Evolutionary conservation across 2,888 invertebrate species (phyloP).

Genomic region (Criorhina ranunculi): DNA sequence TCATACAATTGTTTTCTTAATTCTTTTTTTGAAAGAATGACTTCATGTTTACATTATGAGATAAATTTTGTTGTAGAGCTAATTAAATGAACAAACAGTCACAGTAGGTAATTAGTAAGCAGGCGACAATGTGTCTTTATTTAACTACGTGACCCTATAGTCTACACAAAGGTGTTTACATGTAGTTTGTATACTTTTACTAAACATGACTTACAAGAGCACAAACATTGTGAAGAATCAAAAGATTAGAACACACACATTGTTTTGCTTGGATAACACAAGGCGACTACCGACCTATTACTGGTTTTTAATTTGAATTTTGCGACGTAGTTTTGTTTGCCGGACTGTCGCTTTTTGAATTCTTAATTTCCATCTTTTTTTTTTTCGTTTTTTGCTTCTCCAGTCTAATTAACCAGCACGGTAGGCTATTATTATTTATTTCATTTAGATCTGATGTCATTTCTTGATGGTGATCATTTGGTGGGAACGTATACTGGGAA

Average conservation of each 20-base stretch:
- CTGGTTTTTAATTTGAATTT: constrained; percentile 5
- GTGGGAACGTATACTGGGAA: no score
- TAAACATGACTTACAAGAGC: neutral
- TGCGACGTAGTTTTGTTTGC: constrained; percentile 1
- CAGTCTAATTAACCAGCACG: neutral
- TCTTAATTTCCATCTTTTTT: neutral
- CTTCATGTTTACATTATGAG: constrained; percentile 6
- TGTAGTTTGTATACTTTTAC: neutral
- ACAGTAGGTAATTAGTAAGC: neutral
- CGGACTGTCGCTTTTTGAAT: neutral
- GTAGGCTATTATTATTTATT: neutral
- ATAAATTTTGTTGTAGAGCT: neutral
- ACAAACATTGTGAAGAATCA: neutral
- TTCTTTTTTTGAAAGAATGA: neutral
- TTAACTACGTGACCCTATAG: neutral
- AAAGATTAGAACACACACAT: neutral
- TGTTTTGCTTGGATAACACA: neutral
- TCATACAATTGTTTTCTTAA: neutral
- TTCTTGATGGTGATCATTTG: neutral
- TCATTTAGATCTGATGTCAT: constrained; percentile 8
- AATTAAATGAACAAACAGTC: constrained; percentile 9
- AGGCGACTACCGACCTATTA: neutral
- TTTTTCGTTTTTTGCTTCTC: no score
- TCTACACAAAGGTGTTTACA: neutral
- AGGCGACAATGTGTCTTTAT: neutral